Evolutionary conservation across 2,888 invertebrate species (phyloP).

Genomic region (Calephelis perditalis): DNA sequence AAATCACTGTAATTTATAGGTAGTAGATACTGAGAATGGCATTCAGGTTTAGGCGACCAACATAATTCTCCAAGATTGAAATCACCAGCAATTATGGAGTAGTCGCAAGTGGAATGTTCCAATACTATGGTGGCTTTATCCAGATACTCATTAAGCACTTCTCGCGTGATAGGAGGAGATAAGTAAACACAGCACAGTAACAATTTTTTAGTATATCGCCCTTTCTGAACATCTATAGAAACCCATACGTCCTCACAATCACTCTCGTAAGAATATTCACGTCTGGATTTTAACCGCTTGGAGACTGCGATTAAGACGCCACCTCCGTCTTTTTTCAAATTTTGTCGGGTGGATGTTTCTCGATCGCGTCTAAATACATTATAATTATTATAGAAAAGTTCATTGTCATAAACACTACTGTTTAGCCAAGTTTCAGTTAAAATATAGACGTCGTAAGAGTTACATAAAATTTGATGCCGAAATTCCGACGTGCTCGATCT

Average conservation of each 20-base stretch:
- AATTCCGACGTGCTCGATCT: background rate
- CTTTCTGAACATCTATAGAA: background rate
- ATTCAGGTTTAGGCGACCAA: too few species aligned
- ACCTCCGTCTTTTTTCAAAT: background rate
- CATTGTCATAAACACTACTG: constrained; percentile 6
- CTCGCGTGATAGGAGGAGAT: background rate
- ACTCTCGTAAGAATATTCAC: background rate
- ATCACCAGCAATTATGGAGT: too few species aligned
- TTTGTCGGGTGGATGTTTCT: background rate
- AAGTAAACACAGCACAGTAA: background rate
- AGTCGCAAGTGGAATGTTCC: too few species aligned
- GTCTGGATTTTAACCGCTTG: background rate
- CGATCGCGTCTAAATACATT: constrained; percentile 4
- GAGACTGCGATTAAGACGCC: background rate
- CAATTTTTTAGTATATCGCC: background rate
- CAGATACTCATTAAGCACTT: too few species aligned
- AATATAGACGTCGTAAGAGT: constrained; percentile 13
- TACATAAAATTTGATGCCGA: background rate
- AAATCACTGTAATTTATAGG: too few species aligned
- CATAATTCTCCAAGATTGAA: too few species aligned
- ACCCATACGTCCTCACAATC: background rate
- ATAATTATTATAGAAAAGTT: constrained; percentile 15
- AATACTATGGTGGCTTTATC: too few species aligned
- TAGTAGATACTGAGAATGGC: too few species aligned
- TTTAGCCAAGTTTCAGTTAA: constrained; percentile 20